These are phyloP conservation scores for Leptinotarsa haldemani DNA, from an alignment of 2,888 invertebrate species.

Conservation along the genomic window DNA sequence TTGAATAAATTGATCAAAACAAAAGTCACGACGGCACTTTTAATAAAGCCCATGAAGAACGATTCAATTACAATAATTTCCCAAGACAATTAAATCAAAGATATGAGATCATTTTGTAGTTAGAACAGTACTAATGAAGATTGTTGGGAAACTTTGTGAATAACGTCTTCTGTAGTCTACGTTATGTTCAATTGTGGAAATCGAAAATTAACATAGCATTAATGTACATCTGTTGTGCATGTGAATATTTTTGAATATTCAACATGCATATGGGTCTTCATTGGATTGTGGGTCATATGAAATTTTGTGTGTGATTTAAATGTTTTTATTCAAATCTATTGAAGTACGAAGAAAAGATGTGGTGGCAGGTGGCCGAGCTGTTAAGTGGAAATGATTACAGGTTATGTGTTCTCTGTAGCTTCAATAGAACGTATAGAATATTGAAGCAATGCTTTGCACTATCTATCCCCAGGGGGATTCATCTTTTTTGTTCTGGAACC, in stretches of 20 bases:
- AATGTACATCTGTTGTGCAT: conserved; percentile 11
- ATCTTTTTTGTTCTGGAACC: no score
- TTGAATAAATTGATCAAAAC: conserved; percentile 21
- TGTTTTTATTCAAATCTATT: neutral
- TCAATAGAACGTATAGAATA: no score
- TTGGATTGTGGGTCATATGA: conserved; percentile 1
- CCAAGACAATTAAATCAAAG: conserved; percentile 26
- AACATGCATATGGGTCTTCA: neutral
- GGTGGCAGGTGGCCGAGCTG: no score
- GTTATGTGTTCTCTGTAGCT: no score
- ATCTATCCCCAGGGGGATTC: no score
- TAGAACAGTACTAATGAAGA: conserved; percentile 18
- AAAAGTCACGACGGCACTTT: conserved; percentile 14
- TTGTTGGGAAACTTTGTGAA: conserved; percentile 15
- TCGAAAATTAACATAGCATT: conserved; percentile 1
- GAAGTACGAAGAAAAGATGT: neutral
- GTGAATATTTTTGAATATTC: conserved; percentile 9
- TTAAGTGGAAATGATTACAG: no score
- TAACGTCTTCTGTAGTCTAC: conserved; percentile 19
- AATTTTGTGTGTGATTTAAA: neutral
- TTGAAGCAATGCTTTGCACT: no score
- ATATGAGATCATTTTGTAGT: conserved; percentile 23
- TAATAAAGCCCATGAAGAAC: conserved; percentile 20
- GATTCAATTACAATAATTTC: conserved; percentile 26
- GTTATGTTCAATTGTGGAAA: conserved; percentile 5